phyloP scores from a whole-genome alignment of 2,113 vertebrate species.

The Morone chrysops region DNA sequence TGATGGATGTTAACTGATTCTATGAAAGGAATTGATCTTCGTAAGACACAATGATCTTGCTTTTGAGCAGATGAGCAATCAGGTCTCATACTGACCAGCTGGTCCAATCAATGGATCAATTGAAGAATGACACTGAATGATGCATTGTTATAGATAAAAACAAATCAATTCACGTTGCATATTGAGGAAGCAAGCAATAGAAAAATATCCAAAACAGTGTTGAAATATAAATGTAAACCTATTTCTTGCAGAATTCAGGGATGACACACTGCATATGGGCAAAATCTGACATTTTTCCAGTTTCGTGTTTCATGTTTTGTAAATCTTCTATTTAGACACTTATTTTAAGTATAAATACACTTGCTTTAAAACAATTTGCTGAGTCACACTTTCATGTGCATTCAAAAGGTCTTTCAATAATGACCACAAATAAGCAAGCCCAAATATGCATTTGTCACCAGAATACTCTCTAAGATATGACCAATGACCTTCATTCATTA shows the following conservation, averaged over 20 bases:
- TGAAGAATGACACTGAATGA: constrained; percentile 77
- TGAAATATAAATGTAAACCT: neutral
- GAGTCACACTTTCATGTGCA: constrained; percentile 23
- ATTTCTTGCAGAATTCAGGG: neutral
- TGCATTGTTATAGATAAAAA: constrained; percentile 67
- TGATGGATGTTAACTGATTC: constrained; percentile 67
- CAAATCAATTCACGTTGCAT: constrained; percentile 73
- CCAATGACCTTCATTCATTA: constrained; percentile 76
- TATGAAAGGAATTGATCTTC: constrained; percentile 65
- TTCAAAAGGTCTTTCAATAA: constrained; percentile 32
- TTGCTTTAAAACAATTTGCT: constrained; percentile 21
- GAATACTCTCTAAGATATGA: constrained; percentile 50
- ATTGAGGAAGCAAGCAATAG: constrained; percentile 9
- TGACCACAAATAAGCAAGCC: constrained; percentile 34
- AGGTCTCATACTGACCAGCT: constrained; percentile 67
- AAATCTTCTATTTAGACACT: neutral
- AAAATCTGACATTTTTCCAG: neutral
- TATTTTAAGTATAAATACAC: neutral
- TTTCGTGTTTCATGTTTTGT: neutral
- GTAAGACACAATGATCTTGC: constrained; percentile 49
- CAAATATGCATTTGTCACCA: constrained; percentile 54
- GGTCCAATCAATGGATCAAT: constrained; percentile 82
- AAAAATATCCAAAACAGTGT: neutral
- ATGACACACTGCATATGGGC: neutral
- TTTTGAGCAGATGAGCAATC: constrained; percentile 70